Percentiles rank a stretch among this genome's conserved stretches.
Evolutionary conservation across 1,140 invertebrate species (phyloP).

Genomic region (Brachionus plicatilis): DNA sequence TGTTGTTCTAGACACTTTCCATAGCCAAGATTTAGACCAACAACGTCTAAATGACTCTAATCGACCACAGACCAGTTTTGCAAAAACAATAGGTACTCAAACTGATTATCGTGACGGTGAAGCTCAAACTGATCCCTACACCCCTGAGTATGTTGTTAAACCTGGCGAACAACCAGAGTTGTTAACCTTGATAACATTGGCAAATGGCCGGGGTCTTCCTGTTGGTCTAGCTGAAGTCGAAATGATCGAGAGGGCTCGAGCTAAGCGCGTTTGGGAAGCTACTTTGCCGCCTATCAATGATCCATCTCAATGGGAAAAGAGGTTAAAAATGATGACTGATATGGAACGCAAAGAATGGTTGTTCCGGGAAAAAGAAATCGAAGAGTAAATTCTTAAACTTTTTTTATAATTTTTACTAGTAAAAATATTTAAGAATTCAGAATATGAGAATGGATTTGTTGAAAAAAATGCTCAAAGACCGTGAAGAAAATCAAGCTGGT

Average conservation of each 20-base stretch:
- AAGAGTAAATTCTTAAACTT: conserved; percentile 48
- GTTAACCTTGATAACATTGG: conserved; percentile 61
- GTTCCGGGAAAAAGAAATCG: conserved; percentile 62
- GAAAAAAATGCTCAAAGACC: conserved; percentile 52
- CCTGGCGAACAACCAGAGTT: conserved; percentile 61
- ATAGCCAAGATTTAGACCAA: conserved; percentile 40
- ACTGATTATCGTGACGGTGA: conserved; percentile 70
- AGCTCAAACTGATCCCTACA: conserved; percentile 71
- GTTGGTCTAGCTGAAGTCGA: conserved; percentile 60
- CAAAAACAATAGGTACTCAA: conserved; percentile 60
- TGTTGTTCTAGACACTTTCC: conserved; percentile 51
- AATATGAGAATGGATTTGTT: conserved; percentile 53
- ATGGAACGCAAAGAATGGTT: conserved; percentile 65
- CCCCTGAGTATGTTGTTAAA: conserved; percentile 61
- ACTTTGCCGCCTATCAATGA: conserved; percentile 59
- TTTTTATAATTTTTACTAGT: not conserved
- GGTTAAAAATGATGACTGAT: conserved; percentile 60
- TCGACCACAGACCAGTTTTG: conserved; percentile 47
- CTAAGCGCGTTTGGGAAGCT: conserved; percentile 60
- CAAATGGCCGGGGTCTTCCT: conserved; percentile 63
- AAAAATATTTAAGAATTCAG: conserved; percentile 47
- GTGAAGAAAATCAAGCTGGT: conserved; percentile 55
- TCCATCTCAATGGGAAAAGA: conserved; percentile 57
- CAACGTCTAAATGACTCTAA: conserved; percentile 45
- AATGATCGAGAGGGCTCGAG: conserved; percentile 49